Evolutionary conservation across 2,113 vertebrate genomes (phyloP).

Genomic region (Leuciscus idus): DNA sequence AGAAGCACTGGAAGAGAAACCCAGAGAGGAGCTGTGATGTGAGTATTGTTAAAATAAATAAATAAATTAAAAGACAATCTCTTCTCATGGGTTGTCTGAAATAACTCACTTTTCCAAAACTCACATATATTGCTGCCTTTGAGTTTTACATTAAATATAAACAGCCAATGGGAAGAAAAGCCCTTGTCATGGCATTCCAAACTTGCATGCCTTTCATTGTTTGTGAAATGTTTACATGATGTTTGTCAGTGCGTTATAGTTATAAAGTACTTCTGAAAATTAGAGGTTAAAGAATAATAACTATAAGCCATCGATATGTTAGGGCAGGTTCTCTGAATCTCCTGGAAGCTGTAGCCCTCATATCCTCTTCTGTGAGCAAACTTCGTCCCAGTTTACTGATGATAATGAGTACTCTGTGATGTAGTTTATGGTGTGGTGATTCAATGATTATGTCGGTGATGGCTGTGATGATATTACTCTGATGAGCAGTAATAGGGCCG

Average conservation of each 20-base stretch:
- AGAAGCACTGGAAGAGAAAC: constrained; percentile 93
- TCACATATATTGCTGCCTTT: not conserved
- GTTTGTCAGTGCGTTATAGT: not conserved
- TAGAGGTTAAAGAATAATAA: not conserved
- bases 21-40: constrained; percentile 82
- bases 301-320: not conserved
- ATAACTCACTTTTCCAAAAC: not conserved
- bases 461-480: constrained; percentile 50
- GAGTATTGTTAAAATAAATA: constrained; percentile 59
- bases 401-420: constrained; percentile 30
- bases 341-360: constrained; percentile 3
- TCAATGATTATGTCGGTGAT: constrained; percentile 43
- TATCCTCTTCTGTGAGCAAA: constrained; percentile 18
- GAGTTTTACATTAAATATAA: constrained; percentile 10
- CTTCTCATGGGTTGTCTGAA: constrained; percentile 35
- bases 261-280: not conserved
- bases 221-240: not conserved
- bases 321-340: constrained; percentile 3
- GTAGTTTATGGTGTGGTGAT: constrained; percentile 42
- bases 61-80: not conserved
- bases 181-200: not conserved
- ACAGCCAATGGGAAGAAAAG: constrained; percentile 1
- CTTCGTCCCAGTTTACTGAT: constrained; percentile 26
- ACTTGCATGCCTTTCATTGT: not conserved
- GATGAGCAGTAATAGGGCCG: constrained; percentile 51